These are phyloP conservation scores for Patella vulgata DNA, from an alignment of 1,140 invertebrate genomes.

Conservation along the genomic window DNA sequence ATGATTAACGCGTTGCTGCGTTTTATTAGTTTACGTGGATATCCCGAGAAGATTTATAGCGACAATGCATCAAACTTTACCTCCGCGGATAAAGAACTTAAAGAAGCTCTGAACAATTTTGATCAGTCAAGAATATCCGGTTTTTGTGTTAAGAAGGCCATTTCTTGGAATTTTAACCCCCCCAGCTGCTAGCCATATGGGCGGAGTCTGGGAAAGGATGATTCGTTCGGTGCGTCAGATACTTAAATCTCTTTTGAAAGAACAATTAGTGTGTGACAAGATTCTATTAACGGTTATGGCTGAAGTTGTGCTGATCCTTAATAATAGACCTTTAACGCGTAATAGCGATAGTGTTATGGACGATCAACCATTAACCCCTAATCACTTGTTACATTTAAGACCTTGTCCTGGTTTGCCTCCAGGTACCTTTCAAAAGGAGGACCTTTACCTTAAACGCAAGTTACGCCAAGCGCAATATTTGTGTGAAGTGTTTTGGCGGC, in stretches of 20 bases:
- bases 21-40: slow-evolving; percentile 31
- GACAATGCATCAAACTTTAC: slow-evolving; percentile 32
- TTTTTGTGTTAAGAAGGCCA: slow-evolving; percentile 19
- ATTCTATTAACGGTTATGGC: slow-evolving; percentile 7
- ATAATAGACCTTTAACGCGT: slow-evolving; percentile 24
- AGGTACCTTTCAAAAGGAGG: slow-evolving; percentile 20
- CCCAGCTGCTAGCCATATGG: slow-evolving; percentile 56
- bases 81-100: slow-evolving; percentile 34
- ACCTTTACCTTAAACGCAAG: slow-evolving; percentile 27
- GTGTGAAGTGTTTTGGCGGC: slow-evolving; percentile 28
- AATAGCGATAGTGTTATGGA: slow-evolving; percentile 15
- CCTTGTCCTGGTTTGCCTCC: slow-evolving; percentile 22
- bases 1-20: slow-evolving; percentile 29
- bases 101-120: slow-evolving; percentile 24
- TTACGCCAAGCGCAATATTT: slow-evolving; percentile 45
- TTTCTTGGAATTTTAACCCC: slow-evolving; percentile 65
- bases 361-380: slow-evolving; percentile 31
- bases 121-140: slow-evolving; percentile 13
- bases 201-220: slow-evolving; percentile 59
- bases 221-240: slow-evolving; percentile 43
- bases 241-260: slow-evolving; percentile 7
- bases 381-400: slow-evolving; percentile 28
- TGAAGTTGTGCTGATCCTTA: too few species aligned
- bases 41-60: neutral
- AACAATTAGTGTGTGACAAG: slow-evolving; percentile 13